Base-by-base conservation (phyloP, 2,113 vertebrate species). In the Saccopteryx leptura region DNA sequence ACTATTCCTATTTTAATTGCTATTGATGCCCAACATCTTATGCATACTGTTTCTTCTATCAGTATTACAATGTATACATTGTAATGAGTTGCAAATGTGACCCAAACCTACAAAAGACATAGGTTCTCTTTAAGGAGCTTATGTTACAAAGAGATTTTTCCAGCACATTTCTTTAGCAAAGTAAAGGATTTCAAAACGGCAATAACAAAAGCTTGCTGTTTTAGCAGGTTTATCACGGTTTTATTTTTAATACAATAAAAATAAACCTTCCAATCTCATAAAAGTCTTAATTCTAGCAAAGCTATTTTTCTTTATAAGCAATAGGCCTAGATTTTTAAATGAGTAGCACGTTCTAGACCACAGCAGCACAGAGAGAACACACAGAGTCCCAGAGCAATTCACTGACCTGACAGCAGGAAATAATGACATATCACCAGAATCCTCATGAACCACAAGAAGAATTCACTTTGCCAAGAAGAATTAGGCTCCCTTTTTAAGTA, bases 301-400 rank as follows among this genome's bases (percentile, higher is more conserved):
- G 71, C 18, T 95, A 75, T 96, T 92, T 87, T 88, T 81, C 69
- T 88, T 96, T 95, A n/a, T 31, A 88, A 98, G 88, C 90, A 72
- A 66, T 48, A 96, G 72, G 78, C 0, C 1, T 48, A 58, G 9
- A 92, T 93, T 86, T 96, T 65, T 58, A 96, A 97, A 91, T 80
- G 78, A 58, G 66, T 19, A 93, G 87, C 0, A 21, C 61, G 91
- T n/a, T 31, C 87, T 48, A 92, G 50, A 88, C 56, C 75, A 21
- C 28, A 93, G 91, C 81, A 52, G 21, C 33, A 5, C 11, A 61
- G 79, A 94, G 52, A 86, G 0, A 69, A 83, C 56, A 76, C n/a
- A 92, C 93, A 39, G 90, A 56, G n/a, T 95, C 97, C 60, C 71
- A 50, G 90, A 66, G 65, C 52, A 84, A 85, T 74, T 65, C 23